phyloP scores from a whole-genome alignment of 2,797 vertebrate species.

The Denticeps clupeoides region DNA sequence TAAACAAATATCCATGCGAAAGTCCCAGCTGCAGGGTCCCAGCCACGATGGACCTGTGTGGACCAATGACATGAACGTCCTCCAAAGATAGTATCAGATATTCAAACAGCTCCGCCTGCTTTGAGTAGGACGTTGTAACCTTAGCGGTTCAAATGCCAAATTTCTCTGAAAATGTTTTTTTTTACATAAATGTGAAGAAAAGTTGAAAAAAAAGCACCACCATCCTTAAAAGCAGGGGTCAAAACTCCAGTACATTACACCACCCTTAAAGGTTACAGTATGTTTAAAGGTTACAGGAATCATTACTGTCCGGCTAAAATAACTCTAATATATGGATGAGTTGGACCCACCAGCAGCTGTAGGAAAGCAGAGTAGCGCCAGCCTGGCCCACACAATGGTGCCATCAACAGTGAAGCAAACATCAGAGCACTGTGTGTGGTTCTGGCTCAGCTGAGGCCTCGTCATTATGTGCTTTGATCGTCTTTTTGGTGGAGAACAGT shows the following conservation, averaged over 20 bases:
- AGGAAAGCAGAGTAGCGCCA: no score
- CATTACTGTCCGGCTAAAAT: neutral
- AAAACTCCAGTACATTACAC: neutral
- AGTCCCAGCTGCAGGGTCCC: neutral
- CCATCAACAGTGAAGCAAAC: conserved; percentile 20
- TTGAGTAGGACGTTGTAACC: neutral
- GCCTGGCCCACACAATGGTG: conserved; percentile 17
- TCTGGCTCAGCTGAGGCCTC: conserved; percentile 10
- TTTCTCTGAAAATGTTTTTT: neutral
- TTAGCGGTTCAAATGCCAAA: neutral
- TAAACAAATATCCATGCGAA: conserved; percentile 21
- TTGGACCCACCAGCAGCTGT: neutral
- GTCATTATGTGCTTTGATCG: conserved; percentile 27
- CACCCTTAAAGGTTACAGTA: neutral
- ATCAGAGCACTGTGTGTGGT: conserved; percentile 19
- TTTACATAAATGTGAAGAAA: neutral
- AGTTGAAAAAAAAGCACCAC: neutral
- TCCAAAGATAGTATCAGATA: neutral
- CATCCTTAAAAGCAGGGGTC: neutral
- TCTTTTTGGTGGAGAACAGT: conserved; percentile 18
- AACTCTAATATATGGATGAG: neutral
- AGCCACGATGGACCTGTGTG: no score
- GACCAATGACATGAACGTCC: no score
- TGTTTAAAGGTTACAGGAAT: conserved; percentile 1
- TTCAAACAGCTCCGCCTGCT: conserved; percentile 1